Conservation (phyloP, 2,888 invertebrate genomes). For the Selenia dentaria region DNA sequence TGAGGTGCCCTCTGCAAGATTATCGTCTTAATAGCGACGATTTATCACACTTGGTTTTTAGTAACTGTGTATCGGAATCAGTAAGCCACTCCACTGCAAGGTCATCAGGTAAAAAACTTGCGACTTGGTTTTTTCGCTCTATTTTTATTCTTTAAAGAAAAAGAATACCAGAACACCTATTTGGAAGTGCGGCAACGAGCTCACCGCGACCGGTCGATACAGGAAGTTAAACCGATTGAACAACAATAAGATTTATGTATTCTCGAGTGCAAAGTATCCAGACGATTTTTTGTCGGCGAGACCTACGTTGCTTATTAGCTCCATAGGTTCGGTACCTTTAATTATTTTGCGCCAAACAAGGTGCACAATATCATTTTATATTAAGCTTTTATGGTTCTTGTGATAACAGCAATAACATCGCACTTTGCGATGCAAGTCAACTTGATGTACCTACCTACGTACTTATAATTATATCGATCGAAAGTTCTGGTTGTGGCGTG, state of each 20-base stretch:
- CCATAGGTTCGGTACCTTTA: slow-evolving; percentile 9
- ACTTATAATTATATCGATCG: too few relatives aligned
- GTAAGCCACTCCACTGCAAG: slow-evolving; percentile 77
- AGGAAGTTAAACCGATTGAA: slow-evolving; percentile 77
- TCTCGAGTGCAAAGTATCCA: slow-evolving; percentile 56
- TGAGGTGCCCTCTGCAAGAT: slow-evolving; percentile 32
- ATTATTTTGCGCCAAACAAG: slow-evolving; percentile 2
- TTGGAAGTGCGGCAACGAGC: slow-evolving; percentile 69
- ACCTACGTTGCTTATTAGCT: slow-evolving; percentile 28
- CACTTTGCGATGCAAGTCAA: too few relatives aligned
- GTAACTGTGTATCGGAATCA: slow-evolving; percentile 75
- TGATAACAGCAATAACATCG: not conserved
- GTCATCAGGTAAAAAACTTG: slow-evolving; percentile 72
- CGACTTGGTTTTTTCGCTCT: slow-evolving; percentile 71
- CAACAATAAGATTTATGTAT: slow-evolving; percentile 80
- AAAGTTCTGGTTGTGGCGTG: slow-evolving; percentile 10
- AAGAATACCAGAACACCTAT: slow-evolving; percentile 78
- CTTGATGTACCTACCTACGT: too few relatives aligned
- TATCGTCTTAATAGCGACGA: slow-evolving; percentile 62
- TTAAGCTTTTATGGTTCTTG: not conserved
- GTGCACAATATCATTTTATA: not conserved
- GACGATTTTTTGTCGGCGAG: slow-evolving; percentile 34
- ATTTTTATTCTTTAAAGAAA: slow-evolving; percentile 75
- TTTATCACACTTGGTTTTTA: slow-evolving; percentile 74
- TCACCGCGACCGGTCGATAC: slow-evolving; percentile 67